Evolutionary conservation across 2,888 invertebrate species (phyloP).

Genomic region (Xylocampa areola): DNA sequence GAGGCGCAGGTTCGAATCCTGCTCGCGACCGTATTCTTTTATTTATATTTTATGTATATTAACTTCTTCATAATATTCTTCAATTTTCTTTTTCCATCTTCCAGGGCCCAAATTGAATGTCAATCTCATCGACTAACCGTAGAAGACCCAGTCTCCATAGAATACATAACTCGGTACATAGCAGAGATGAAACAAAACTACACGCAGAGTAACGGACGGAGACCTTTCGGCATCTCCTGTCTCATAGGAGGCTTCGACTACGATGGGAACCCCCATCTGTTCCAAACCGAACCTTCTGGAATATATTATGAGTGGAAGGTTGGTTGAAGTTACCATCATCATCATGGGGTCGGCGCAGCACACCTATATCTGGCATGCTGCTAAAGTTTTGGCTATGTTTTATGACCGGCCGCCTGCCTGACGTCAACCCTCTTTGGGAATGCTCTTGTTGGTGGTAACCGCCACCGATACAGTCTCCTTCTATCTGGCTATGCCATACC

Average conservation of each 20-base stretch:
- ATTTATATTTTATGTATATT: too few relatives aligned
- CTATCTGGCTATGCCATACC: too few relatives aligned
- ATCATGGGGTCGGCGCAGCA: too few relatives aligned
- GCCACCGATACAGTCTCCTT: too few relatives aligned
- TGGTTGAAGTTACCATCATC: too few relatives aligned
- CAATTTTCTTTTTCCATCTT: neutral
- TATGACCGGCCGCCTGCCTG: too few relatives aligned
- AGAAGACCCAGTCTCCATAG: constrained; percentile 98
- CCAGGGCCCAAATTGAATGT: constrained; percentile 97
- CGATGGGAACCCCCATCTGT: constrained; percentile 97
- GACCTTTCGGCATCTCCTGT: constrained; percentile 99
- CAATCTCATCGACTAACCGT: constrained; percentile 98
- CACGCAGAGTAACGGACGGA: constrained; percentile 98
- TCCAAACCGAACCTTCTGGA: constrained; percentile 99
- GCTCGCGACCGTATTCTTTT: too few relatives aligned
- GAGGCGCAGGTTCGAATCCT: too few relatives aligned
- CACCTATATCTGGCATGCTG: too few relatives aligned
- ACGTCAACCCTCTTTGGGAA: too few relatives aligned
- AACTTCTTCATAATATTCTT: neutral
- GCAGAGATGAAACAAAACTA: constrained; percentile 95
- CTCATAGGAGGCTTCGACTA: constrained; percentile 98
- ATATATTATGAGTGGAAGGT: constrained; percentile 98
- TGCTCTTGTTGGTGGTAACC: too few relatives aligned
- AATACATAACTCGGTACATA: constrained; percentile 95
- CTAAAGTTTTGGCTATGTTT: too few relatives aligned